Percentiles rank a stretch among this genome's conserved stretches.
phyloP scores from a whole-genome alignment of 2,888 invertebrate genomes.

The Resseliella maxima region DNA sequence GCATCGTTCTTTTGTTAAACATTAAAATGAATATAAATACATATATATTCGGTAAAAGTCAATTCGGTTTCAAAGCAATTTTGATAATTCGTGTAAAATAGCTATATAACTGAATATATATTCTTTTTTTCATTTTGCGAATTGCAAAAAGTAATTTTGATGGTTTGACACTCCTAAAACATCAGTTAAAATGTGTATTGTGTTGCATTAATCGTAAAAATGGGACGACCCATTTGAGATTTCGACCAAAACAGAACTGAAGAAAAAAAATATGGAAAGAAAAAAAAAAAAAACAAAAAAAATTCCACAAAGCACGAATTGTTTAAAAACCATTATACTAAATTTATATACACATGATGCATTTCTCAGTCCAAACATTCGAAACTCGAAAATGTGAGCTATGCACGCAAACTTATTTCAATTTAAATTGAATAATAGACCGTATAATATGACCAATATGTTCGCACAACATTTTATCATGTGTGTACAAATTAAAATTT shows the following conservation, averaged over 20 bases:
- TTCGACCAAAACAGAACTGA: not conserved
- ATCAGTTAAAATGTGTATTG: not conserved
- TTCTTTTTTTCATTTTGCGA: not conserved
- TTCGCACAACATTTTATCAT: not conserved
- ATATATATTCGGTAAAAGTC: not conserved
- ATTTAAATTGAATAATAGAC: not conserved
- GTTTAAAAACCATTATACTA: constrained; percentile 7
- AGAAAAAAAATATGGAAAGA: not conserved
- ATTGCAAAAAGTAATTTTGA: not conserved
- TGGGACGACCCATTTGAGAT: not conserved
- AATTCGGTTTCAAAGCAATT: not conserved
- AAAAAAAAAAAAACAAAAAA: not conserved
- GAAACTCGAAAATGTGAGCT: not conserved
- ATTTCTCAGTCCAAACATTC: not conserved
- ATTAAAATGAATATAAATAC: too few relatives aligned
- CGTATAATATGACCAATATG: not conserved
- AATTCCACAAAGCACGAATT: too few relatives aligned
- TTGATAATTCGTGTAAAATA: not conserved
- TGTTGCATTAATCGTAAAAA: not conserved
- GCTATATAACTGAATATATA: too few relatives aligned
- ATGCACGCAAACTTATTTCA: constrained; percentile 4
- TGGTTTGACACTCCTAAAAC: not conserved
- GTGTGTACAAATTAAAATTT: not conserved
- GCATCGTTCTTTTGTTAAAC: not conserved
- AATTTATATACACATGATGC: not conserved